Evolutionary conservation across 2,113 vertebrate species (phyloP), one percentile per base, ranked within the genome.

Genomic region (Lepus americanus): DNA sequence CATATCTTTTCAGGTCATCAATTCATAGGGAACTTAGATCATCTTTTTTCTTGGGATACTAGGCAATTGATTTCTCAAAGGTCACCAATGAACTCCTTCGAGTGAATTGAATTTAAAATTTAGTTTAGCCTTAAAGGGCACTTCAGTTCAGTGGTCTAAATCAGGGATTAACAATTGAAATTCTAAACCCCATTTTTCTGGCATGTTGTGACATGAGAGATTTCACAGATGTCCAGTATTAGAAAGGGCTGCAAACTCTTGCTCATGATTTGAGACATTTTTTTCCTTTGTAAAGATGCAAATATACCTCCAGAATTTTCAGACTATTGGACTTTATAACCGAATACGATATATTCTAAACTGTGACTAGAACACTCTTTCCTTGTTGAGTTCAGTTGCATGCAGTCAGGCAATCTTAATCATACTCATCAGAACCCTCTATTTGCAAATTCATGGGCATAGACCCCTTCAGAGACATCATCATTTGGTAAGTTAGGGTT

Each of bases 61-160:
- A 74, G 10, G 44, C 86, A 91, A 97, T 93, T 97, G 96, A 97
- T 97, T 97, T 97, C 91, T 97, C 94, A 97, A 97, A 97, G 96
- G 96, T 97, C 96, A 95, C 89, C 91, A 89, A 92, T 96, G 95
- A 97, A 97, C 96, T 97, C 53, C 86, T 96, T 93, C 95, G 66
- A 97, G 95, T 95, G 95, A 95, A 97, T 80, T 95, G 94, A 97
- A 96, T 97, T 97, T 92, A 94, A 96, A 95, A 95, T 97, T 95
- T 94, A 93, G 96, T 95, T 83, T 94, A 89, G 76, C 89, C 90
- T 97, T 69, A 97, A 97, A 96, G 93, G 93, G 86, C 93, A 95
- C 36, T 95, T 74, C 74, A 94, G 95, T 96, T 95, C 96, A 97
- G 6, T 91, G 90, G 59, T 92, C 79, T 95, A 96, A 97, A 84